Base-by-base conservation (phyloP, 2,888 invertebrate species). In the Acronicta aceris region DNA sequence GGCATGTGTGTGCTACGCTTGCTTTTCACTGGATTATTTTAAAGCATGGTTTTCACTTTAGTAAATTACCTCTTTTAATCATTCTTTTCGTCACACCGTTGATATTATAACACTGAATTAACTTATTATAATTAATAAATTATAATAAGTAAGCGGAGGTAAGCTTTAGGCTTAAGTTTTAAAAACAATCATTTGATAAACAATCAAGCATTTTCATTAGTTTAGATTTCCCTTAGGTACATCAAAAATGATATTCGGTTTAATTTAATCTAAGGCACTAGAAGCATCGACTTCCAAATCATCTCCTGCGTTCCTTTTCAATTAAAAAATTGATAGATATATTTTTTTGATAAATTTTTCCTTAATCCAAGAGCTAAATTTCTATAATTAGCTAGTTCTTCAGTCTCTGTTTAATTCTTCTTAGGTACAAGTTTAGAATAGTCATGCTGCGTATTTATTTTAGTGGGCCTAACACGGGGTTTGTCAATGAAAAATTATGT, bases 1-100 rank as follows among this genome's bases (percentile, higher is more conserved):
- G 49, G 78, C 82, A 80, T 80, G 74, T 48, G 67, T 76, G 68
- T 65, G 82, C 82, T 80, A 74, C 25, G 81, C 82, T 81, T 79
- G 82, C 82, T 82, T 81, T 73, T 68, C 72, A 78, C 81, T 58
- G 48, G 16, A 64, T 66, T 60, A 51, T 67, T 77, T 76, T 73
- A 53, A 59, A 65, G 76, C 76, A 77, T 77, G 76, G 5, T 64
- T 48, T 67, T 67, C 33, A 57, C 50, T 73, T 10, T 53, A 58
- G 65, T 65, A 59, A 9, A 30, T 43, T 46, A 17, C 21, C 50
- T 65, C 43, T 54, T 50, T 50, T 21, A 25, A 57, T 63, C 56
- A 59, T 67, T 54, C n/a, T 63, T 63, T 49, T 50, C 75, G 74
- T 59, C 51, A 71, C 43, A 33, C 45, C 9, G 57, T 70, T 62